A percentile compares a stretch with the other conserved stretches of the same genome.
Conservation (phyloP, 2,888 invertebrate species). For the Epirrhoe alternata region DNA sequence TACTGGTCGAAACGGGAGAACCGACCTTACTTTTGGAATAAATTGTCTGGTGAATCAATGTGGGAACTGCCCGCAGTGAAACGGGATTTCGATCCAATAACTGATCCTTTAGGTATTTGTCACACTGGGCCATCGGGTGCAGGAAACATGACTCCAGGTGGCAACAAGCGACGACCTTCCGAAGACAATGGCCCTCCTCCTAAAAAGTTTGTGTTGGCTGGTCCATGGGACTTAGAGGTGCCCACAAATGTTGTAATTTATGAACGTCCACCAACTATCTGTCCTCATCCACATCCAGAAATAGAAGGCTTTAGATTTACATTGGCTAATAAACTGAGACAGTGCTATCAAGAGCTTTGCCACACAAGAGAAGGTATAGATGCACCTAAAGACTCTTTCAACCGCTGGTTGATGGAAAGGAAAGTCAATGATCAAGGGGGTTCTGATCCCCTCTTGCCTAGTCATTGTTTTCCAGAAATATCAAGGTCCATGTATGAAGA, state of each 20-base stretch:
- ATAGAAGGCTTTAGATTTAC: conserved; percentile 94
- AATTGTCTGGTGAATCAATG: conserved; percentile 96
- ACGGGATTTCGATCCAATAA: conserved; percentile 94
- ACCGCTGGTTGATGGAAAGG: conserved; percentile 97
- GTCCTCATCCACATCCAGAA: conserved; percentile 97
- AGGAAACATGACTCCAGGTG: conserved; percentile 82
- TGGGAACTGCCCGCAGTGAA: conserved; percentile 97
- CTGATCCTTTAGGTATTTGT: conserved; percentile 95
- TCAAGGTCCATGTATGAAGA: conserved; percentile 98
- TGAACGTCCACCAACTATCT: conserved; percentile 93
- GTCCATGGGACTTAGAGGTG: conserved; percentile 98
- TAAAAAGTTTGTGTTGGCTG: conserved; percentile 94
- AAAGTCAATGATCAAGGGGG: conserved; percentile 95
- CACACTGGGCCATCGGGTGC: conserved; percentile 76
- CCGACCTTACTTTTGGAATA: conserved; percentile 98
- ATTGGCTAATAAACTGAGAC: conserved; percentile 92
- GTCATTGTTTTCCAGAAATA: conserved; percentile 96
- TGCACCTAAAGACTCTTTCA: conserved; percentile 98
- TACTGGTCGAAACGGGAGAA: conserved; percentile 98
- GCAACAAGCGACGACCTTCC: conserved; percentile 90
- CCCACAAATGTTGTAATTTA: conserved; percentile 95
- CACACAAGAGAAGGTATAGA: conserved; percentile 96
- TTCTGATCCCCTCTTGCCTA: conserved; percentile 95
- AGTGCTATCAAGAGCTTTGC: conserved; percentile 97
- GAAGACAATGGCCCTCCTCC: conserved; percentile 92